Evolutionary conservation across 2,888 invertebrate genomes (phyloP), one percentile per base, ranked within the genome.

Genomic region (Agrochola macilenta): DNA sequence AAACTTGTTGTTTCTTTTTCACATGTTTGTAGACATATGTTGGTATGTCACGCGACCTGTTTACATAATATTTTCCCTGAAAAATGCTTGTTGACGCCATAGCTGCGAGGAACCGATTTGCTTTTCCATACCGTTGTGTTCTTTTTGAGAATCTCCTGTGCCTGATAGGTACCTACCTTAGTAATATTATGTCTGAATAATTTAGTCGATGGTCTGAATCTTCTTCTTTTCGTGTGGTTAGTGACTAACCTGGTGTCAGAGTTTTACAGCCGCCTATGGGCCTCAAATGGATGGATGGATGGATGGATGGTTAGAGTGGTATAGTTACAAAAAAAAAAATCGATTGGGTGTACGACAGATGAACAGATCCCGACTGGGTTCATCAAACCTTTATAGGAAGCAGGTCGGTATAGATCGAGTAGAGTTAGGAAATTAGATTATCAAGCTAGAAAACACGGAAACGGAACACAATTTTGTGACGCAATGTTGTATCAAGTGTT

Each of bases 61-160:
- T 94, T 93, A 92, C 92, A 93, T 89, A 95, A 94, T 91, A 94
- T 85, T 90, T 93, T 91, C 92, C 86, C 85, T 93, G 94, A 93
- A 94, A 93, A 92, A 92, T 91, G 88, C 82, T 78, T 88, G 89
- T 87, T 86, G 87, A 86, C 69, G 81, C 74, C 74, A 69, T 69
- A 79, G 79, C 63, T 87, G 89, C 87, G 73, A 85, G 77, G 90
- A 89, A 90, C 72, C 84, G 80, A 84, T 86, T 81, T 74, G 72
- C 76, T 72, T 73, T 87, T 77, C 79, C 83, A 76, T 76, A 82
- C 63, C 70, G 46, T 79, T 83, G 88, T 78, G 63, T 76, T 70
- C 65, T 79, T 79, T 68, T 79, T 76, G 26, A 70, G 78, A 78
- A 84, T 23, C 58, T 68, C n/a, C 61, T 63, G 57, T 61, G 23